Evolutionary conservation across 2,797 vertebrate species (phyloP).

Genomic region (Malurus leucopterus): DNA sequence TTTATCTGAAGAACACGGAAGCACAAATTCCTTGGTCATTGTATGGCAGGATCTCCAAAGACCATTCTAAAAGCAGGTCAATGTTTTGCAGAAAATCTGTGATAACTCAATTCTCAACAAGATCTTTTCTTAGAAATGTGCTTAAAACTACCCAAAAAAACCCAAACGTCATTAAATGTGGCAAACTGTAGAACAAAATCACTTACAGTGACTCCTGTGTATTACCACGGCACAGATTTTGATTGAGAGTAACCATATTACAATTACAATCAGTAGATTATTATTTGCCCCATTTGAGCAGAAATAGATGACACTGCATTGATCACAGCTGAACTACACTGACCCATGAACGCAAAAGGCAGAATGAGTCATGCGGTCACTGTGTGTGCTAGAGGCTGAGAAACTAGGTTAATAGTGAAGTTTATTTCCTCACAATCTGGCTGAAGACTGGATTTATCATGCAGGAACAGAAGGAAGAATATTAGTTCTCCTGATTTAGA

Average conservation of each 20-base stretch:
- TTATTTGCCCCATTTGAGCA: neutral
- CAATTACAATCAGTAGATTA: neutral
- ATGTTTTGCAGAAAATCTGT: neutral
- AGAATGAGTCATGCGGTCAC: neutral
- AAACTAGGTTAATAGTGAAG: neutral
- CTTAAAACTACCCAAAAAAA: neutral
- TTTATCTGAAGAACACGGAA: neutral
- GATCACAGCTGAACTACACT: neutral
- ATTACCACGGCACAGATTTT: neutral
- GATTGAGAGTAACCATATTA: neutral
- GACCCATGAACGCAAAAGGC: neutral
- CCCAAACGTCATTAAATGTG: neutral
- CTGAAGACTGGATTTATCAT: neutral
- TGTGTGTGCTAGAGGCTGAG: neutral
- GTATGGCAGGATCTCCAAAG: constrained; percentile 10
- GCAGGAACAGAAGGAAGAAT: neutral
- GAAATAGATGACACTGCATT: neutral
- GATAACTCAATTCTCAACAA: neutral
- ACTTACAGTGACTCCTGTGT: neutral
- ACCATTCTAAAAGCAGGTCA: constrained; percentile 2
- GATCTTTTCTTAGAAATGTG: neutral
- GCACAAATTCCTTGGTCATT: neutral
- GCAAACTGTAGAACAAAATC: neutral
- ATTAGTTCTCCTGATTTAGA: neutral
- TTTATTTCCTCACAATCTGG: neutral